Evolutionary conservation across 2,888 invertebrate species (phyloP), one percentile per base, ranked within the genome.

Genomic region (Cryptocephalus primarius): DNA sequence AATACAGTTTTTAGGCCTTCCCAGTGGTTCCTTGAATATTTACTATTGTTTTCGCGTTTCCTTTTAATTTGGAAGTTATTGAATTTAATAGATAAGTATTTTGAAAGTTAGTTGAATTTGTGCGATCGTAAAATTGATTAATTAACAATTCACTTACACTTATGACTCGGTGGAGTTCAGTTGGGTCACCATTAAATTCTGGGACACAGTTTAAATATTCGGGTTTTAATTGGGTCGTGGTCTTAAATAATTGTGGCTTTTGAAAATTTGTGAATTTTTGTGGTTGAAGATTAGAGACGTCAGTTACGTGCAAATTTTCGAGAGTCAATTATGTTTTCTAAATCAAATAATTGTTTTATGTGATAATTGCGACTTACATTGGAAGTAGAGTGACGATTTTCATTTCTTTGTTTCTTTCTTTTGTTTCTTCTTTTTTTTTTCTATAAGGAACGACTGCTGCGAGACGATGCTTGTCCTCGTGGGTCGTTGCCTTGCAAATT

Each of bases 31-130:
- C 40, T 38, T 50, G 48, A 11, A 52, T 52, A 43, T 47, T 47
- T 11, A 47, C 32, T 10, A 51, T 14, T 36, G 43, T 11, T 43
- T 40, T 48, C 11, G 45, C 48, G 46, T 44, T 46, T 10, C 45
- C 45, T 39, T n/a, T 45, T 22, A 50, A 32, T 45, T 48, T 50
- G 0, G 32, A n/a, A 10, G 47, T 39, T 4, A 47, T 22, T 12
- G 44, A 52, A 40, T 51, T 47, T 40, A 49, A 42, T 12, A 51
- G 22, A 45, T 42, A 50, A 6, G 32, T 42, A 39, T 52, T 51
- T 45, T 49, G 45, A 36, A 51, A 48, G 42, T 11, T 38, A 32
- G n/a, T 22, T 42, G 45, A 45, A 33, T 50, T 44, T n/a, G 31
- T 31, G 12, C 1, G 31, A 36, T 52, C 42, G 12, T 43, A 39